Base-by-base conservation (phyloP, 2,888 invertebrate genomes). In the Mesorhabditis sp. region DNA sequence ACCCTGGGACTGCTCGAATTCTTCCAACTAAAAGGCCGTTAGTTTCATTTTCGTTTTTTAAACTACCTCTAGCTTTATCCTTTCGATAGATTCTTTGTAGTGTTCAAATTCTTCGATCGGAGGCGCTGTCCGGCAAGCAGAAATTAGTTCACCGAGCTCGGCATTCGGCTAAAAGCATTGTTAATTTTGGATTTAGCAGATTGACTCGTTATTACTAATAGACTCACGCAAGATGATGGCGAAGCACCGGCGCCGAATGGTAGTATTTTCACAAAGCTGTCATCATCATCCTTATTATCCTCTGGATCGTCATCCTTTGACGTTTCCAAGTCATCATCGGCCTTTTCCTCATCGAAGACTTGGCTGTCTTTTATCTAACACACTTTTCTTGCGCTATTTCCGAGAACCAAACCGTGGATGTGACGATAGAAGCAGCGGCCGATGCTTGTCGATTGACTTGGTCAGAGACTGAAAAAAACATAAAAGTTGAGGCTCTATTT, bases 1-100 rank as follows among this genome's bases (percentile, higher is more conserved):
- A 44, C 70, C 70, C 42, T 70, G 70, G 4, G 45, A 28, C n/a
- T 43, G 43, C n/a, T 66, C 68, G 67, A 70, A 70, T 6, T 42
- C 4, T 41, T 66, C 44, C 15, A 70, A 15, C 70, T 70, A 65
- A 4, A 65, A 67, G n/a, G 65, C 58, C 1, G 58, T 2, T 2
- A 2, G 1, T 50, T 50, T 50, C 2, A 13, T 50, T 50, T 10
- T 50, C 1, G 10, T 50, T n/a, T 10, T 43, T 42, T 15, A 10
- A 15, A 62, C 7, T 2, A 62, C 58, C 58, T 50, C 58, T 50
- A 13, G 7, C 58, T 50, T 50, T 10, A 50, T 50, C 58, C 58
- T 10, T 50, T 50, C 58, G n/a, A 50, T 50, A 10, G 58, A 50
- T 13, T 13, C 58, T 13, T n/a, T 50, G 58, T 13, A 13, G 58